These are phyloP conservation scores for Semicossyphus pulcher DNA, from an alignment of 2,113 vertebrate genomes.

Conservation along the genomic window DNA sequence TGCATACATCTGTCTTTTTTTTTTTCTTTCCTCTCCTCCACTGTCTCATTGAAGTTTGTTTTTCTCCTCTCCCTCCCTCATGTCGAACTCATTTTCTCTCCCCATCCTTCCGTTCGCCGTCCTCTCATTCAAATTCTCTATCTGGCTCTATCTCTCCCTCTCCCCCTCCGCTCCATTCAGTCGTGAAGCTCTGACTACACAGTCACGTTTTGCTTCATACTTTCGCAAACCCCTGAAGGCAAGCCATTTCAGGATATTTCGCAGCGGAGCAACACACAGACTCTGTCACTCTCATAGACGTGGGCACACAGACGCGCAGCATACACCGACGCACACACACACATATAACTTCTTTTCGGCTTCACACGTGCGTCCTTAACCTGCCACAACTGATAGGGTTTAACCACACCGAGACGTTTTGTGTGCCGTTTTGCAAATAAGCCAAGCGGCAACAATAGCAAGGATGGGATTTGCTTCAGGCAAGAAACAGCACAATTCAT, in stretches of 20 bases:
- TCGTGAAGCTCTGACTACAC: slow-evolving; percentile 61
- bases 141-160: not conserved
- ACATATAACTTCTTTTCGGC: slow-evolving; percentile 1
- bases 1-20: not conserved
- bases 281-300: slow-evolving; percentile 65
- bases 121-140: slow-evolving; percentile 47
- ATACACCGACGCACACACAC: slow-evolving; percentile 7
- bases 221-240: slow-evolving; percentile 73
- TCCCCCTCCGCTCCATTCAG: slow-evolving; percentile 59
- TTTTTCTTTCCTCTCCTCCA: not conserved
- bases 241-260: slow-evolving; percentile 76
- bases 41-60: slow-evolving; percentile 37
- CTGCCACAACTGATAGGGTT: slow-evolving; percentile 66
- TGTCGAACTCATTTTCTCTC: slow-evolving; percentile 1
- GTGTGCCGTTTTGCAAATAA: slow-evolving; percentile 49
- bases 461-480: slow-evolving; percentile 57
- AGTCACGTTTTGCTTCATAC: slow-evolving; percentile 75
- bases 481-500: slow-evolving; percentile 50
- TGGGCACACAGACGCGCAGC: slow-evolving; percentile 8
- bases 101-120: slow-evolving; percentile 42
- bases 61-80: slow-evolving; percentile 15
- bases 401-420: slow-evolving; percentile 49
- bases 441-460: slow-evolving; percentile 56
- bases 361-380: slow-evolving; percentile 48
- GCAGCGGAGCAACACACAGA: slow-evolving; percentile 64